phyloP scores from a whole-genome alignment of 2,888 invertebrate species.

The Agapostemon virescens region DNA sequence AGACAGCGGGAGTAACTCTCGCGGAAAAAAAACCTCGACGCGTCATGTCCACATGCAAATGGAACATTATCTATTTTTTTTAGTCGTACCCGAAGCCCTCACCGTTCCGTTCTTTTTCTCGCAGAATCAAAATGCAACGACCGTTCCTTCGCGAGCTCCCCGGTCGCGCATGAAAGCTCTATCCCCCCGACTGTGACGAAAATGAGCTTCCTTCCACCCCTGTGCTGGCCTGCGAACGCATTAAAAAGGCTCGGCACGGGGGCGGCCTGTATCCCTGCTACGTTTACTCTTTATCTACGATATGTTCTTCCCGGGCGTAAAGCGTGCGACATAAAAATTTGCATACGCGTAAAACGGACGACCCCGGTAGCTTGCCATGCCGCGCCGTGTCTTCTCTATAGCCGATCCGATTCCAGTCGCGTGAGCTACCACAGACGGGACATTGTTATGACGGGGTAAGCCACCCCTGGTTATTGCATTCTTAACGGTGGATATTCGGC shows the following conservation, averaged over 20 bases:
- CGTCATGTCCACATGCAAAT: conserved; percentile 4
- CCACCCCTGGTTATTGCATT: conserved; percentile 53
- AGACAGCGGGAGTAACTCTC: neutral
- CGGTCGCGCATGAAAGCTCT: conserved; percentile 13
- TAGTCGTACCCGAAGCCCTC: neutral
- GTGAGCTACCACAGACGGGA: conserved; percentile 22
- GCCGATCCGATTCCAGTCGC: conserved; percentile 47
- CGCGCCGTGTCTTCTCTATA: conserved; percentile 10
- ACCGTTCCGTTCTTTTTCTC: neutral
- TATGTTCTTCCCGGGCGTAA: conserved; percentile 26
- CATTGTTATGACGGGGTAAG: conserved; percentile 52
- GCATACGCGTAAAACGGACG: conserved; percentile 67
- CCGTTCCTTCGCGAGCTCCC: neutral
- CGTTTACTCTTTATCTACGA: conserved; percentile 36
- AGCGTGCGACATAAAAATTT: conserved; percentile 65
- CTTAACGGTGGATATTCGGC: conserved; percentile 57
- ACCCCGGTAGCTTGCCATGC: neutral
- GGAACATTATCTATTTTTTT: neutral
- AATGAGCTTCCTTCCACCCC: conserved; percentile 16
- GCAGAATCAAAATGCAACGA: conserved; percentile 15
- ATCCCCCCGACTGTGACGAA: neutral
- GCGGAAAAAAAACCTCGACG: neutral
- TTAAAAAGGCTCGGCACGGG: neutral
- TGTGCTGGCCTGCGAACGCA: neutral
- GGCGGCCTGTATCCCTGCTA: neutral